Percentiles rank a stretch among this genome's conserved stretches.
Evolutionary conservation across 2,888 invertebrate genomes (phyloP).

Genomic region (Ceramica pisi): DNA sequence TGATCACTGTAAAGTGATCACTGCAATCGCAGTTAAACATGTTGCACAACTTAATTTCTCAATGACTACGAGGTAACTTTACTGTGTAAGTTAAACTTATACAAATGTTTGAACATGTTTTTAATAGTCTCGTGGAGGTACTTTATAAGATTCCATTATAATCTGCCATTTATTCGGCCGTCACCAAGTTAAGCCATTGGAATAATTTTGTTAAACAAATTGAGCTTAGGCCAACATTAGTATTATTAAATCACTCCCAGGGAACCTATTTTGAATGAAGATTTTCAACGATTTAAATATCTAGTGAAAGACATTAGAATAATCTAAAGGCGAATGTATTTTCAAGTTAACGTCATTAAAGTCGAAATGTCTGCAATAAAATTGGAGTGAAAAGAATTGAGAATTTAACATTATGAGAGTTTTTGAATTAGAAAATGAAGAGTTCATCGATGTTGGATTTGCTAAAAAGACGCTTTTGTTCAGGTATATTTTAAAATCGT

Average conservation of each 20-base stretch:
- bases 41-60: too few species aligned
- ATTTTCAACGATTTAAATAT: conserved; percentile 43
- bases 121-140: not conserved
- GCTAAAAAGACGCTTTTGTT: not conserved
- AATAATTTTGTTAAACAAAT: conserved; percentile 53
- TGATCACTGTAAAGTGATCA: too few species aligned
- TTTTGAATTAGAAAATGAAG: not conserved
- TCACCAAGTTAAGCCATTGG: conserved; percentile 32
- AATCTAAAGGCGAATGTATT: conserved; percentile 38
- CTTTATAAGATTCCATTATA: conserved; percentile 32
- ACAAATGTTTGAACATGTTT: not conserved
- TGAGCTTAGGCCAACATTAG: conserved; percentile 41
- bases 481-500: not conserved
- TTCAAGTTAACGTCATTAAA: conserved; percentile 11
- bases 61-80: too few species aligned
- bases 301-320: conserved; percentile 33
- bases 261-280: conserved; percentile 36
- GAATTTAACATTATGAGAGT: not conserved
- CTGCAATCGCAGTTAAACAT: too few species aligned
- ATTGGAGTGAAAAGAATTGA: not conserved
- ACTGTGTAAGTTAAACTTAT: too few species aligned
- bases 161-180: conserved; percentile 27
- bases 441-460: not conserved
- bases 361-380: not conserved
- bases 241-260: conserved; percentile 43